These are phyloP conservation scores for Enteromius argenteus DNA, from an alignment of 2,797 vertebrate genomes.

Conservation along the genomic window DNA sequence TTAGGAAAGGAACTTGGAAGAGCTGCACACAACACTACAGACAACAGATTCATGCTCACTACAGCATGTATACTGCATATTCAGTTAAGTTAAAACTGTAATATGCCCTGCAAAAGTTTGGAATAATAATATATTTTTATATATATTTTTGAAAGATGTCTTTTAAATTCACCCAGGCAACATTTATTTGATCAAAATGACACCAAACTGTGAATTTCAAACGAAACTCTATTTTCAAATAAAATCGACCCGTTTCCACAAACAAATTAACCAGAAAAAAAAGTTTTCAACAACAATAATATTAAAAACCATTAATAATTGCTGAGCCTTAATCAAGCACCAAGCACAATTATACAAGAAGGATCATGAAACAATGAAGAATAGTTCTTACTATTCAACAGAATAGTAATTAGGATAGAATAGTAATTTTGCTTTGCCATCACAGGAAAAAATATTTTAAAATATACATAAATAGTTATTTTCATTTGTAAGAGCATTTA, in stretches of 20 bases:
- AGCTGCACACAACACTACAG: neutral
- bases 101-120: neutral
- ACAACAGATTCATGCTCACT: neutral
- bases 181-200: neutral
- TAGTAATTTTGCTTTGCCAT: neutral
- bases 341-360: neutral
- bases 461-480: neutral
- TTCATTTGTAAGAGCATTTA: neutral
- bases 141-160: neutral
- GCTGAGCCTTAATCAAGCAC: neutral
- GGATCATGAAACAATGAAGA: neutral
- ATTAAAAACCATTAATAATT: neutral
- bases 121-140: too few relatives aligned
- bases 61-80: neutral
- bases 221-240: neutral
- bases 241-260: neutral
- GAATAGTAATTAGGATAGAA: neutral
- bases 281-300: neutral
- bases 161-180: neutral
- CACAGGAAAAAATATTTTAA: neutral
- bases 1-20: constrained; percentile 32
- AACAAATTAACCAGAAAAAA: neutral
- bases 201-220: neutral
- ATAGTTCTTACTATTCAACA: too few relatives aligned
- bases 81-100: neutral